A percentile compares a stretch with the other conserved stretches of the same genome.
phyloP scores from a whole-genome alignment of 2,797 vertebrate species.

The Myotis myotis region DNA sequence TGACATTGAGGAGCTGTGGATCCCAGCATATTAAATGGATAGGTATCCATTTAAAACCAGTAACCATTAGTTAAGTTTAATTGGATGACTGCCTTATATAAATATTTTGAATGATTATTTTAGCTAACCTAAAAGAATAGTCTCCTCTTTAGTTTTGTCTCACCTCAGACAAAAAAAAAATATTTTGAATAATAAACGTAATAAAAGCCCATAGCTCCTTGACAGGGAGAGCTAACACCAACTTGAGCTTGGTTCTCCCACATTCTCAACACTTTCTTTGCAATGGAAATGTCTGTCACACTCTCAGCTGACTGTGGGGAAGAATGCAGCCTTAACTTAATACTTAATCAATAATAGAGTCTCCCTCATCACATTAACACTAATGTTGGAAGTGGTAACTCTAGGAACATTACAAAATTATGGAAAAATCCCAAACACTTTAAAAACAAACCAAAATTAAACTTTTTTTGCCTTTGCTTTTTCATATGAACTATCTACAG shows the following conservation, averaged over 20 bases:
- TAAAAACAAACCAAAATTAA: background rate
- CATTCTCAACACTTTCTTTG: background rate
- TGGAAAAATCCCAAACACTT: background rate
- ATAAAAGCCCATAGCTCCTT: background rate
- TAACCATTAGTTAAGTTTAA: slow-evolving; percentile 25
- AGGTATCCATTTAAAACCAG: background rate
- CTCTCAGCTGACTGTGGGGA: background rate
- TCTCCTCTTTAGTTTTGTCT: slow-evolving; percentile 2
- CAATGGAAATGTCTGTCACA: background rate
- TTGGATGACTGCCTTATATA: background rate
- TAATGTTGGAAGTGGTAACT: background rate
- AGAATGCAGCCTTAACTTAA: slow-evolving; percentile 26
- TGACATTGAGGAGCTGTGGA: background rate
- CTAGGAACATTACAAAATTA: background rate
- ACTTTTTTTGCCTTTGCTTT: background rate
- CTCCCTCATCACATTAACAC: background rate
- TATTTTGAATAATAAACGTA: background rate
- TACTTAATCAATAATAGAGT: slow-evolving; percentile 37
- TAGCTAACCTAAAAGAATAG: slow-evolving; percentile 30
- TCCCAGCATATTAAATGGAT: background rate
- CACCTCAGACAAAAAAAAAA: background rate
- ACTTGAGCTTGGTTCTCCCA: background rate
- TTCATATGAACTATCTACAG: background rate
- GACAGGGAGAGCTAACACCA: background rate
- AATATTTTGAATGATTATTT: slow-evolving; percentile 48